These are phyloP conservation scores for Aegotheles bennettii DNA, from an alignment of 2,113 vertebrate species.

Conservation along the genomic window DNA sequence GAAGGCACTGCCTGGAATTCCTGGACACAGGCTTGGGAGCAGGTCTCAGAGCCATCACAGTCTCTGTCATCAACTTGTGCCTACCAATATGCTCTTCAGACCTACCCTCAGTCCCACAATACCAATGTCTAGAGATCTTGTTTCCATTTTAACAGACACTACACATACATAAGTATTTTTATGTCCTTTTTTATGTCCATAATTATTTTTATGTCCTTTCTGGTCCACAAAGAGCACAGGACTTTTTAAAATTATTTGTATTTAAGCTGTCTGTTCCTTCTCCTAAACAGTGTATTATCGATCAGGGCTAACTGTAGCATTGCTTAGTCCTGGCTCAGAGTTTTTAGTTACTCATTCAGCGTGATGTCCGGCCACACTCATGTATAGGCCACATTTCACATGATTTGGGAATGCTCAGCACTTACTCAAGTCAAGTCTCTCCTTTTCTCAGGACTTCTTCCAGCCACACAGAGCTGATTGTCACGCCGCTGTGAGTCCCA, in stretches of 20 bases:
- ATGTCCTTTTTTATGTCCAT: neutral
- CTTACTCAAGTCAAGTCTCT: neutral
- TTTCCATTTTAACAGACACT: neutral
- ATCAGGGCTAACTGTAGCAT: neutral
- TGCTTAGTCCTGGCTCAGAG: neutral
- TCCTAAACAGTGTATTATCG: neutral
- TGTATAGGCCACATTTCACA: neutral
- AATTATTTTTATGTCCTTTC: neutral
- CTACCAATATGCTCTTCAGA: neutral
- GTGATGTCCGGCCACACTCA: fast-evolving
- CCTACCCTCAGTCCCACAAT: neutral
- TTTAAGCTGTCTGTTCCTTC: neutral
- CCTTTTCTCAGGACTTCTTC: neutral
- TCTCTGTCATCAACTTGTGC: neutral
- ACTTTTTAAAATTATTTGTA: neutral
- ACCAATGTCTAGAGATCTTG: neutral
- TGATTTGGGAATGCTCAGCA: neutral
- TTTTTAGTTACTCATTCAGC: neutral
- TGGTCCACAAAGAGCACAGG: neutral
- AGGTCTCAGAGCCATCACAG: neutral
- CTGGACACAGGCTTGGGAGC: neutral
- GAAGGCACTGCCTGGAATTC: neutral
- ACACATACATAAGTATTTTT: neutral
- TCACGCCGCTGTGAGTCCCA: neutral
- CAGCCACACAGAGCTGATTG: neutral